phyloP scores from a whole-genome alignment of 2,888 invertebrate genomes.

The Mermis nigrescens region DNA sequence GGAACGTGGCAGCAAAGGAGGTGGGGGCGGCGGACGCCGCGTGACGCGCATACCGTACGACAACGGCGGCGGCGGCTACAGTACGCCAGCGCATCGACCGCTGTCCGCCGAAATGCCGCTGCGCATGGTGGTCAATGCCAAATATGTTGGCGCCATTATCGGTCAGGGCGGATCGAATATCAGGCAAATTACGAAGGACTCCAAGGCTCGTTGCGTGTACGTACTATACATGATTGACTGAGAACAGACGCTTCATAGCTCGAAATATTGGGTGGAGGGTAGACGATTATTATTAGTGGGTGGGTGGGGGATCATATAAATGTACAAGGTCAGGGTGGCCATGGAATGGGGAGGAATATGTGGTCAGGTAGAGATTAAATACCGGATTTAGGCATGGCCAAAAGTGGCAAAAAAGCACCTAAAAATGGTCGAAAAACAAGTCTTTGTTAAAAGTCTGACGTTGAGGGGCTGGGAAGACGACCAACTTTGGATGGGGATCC shows the following conservation, averaged over 20 bases:
- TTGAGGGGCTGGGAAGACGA: too few species aligned
- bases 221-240: neutral
- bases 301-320: neutral
- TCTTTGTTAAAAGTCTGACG: too few species aligned
- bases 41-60: too few species aligned
- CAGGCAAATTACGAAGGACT: slow-evolving; percentile 68
- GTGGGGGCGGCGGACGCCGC: too few species aligned
- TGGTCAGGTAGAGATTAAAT: too few species aligned
- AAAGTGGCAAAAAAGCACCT: too few species aligned
- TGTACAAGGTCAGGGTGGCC: neutral
- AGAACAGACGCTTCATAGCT: neutral
- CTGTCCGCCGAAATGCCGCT: slow-evolving; percentile 34
- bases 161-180: slow-evolving; percentile 92
- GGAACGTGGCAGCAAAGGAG: too few species aligned
- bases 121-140: slow-evolving; percentile 23
- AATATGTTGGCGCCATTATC: slow-evolving; percentile 72
- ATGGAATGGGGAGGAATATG: too few species aligned
- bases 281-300: neutral
- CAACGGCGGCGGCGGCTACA: slow-evolving; percentile 12
- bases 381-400: too few species aligned
- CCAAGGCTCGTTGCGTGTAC: slow-evolving; percentile 34
- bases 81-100: slow-evolving; percentile 5
- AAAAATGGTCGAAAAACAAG: too few species aligned
- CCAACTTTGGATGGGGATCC: too few species aligned
- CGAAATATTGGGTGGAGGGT: neutral